Evolutionary conservation across 2,888 invertebrate genomes (phyloP).

Genomic region (Stenurella melanura): DNA sequence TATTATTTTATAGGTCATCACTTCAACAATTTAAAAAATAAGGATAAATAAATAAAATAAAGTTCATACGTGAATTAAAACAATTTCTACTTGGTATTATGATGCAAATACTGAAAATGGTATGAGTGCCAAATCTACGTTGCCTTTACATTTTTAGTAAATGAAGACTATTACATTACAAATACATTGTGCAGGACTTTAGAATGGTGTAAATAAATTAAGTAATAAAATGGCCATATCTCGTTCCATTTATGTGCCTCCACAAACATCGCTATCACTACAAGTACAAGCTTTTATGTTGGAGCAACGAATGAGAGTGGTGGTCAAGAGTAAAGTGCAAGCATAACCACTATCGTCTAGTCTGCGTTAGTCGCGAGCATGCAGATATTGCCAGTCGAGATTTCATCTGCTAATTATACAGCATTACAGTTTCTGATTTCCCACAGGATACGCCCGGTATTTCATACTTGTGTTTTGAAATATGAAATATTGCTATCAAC

Average conservation of each 20-base stretch:
- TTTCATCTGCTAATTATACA: slow-evolving; percentile 62
- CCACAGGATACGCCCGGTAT: slow-evolving; percentile 61
- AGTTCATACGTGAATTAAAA: too few relatives aligned
- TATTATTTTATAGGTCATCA: too few relatives aligned
- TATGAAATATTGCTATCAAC: slow-evolving; percentile 60
- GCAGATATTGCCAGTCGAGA: slow-evolving; percentile 45
- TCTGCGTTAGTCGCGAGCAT: slow-evolving; percentile 29
- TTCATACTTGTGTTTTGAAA: slow-evolving; percentile 55
- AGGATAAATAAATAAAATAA: too few relatives aligned
- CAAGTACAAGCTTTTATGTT: slow-evolving; percentile 42
- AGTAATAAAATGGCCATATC: slow-evolving; percentile 40
- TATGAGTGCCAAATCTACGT: neutral
- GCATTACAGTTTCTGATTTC: slow-evolving; percentile 65
- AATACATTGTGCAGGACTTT: slow-evolving; percentile 32
- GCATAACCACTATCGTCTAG: slow-evolving; percentile 29
- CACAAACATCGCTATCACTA: slow-evolving; percentile 39
- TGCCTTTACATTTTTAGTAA: neutral
- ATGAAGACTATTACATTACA: neutral
- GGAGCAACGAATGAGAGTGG: slow-evolving; percentile 38
- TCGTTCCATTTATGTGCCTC: slow-evolving; percentile 39
- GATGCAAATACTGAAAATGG: neutral
- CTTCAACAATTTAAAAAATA: too few relatives aligned
- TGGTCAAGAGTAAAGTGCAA: slow-evolving; percentile 44
- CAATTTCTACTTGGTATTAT: too few relatives aligned
- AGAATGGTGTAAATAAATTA: slow-evolving; percentile 37